Conservation (phyloP, 2,888 invertebrate genomes). For the Gastrophysa polygoni region DNA sequence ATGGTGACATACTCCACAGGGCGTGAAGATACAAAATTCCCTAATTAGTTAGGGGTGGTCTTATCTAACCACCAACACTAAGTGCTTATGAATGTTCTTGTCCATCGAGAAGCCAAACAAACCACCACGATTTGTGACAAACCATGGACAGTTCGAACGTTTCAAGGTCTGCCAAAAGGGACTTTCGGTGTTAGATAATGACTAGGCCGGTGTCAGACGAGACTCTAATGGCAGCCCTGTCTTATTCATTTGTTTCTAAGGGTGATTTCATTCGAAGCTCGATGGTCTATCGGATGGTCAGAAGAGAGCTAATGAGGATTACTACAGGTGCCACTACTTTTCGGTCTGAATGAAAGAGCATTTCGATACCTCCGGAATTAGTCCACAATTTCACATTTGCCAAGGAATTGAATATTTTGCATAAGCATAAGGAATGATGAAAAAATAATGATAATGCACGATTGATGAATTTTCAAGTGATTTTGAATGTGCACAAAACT, state of each 20-base stretch:
- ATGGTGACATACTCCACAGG: too few relatives aligned
- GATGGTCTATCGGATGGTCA: not conserved
- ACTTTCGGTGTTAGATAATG: not conserved
- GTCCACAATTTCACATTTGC: not conserved
- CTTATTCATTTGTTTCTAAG: not conserved
- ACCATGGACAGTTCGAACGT: conserved; percentile 22
- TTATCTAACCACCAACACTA: conserved; percentile 30
- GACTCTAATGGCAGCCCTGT: not conserved
- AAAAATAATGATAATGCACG: too few relatives aligned
- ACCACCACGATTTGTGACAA: conserved; percentile 18
- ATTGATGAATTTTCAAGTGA: too few relatives aligned
- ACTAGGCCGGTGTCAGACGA: not conserved
- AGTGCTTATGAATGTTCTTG: conserved; percentile 35
- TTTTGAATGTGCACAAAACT: too few relatives aligned
- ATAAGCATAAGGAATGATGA: too few relatives aligned
- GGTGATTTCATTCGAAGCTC: not conserved
- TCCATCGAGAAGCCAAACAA: conserved; percentile 21
- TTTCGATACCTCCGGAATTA: not conserved
- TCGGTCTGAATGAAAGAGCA: not conserved
- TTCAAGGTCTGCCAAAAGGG: conserved; percentile 21
- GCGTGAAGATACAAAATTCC: not conserved
- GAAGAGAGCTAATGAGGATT: not conserved
- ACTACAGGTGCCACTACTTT: not conserved
- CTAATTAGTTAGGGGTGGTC: conserved; percentile 30
- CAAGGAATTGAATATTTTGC: too few relatives aligned